Evolutionary conservation across 2,797 vertebrate genomes (phyloP).

Genomic region (Ataeniobius toweri): DNA sequence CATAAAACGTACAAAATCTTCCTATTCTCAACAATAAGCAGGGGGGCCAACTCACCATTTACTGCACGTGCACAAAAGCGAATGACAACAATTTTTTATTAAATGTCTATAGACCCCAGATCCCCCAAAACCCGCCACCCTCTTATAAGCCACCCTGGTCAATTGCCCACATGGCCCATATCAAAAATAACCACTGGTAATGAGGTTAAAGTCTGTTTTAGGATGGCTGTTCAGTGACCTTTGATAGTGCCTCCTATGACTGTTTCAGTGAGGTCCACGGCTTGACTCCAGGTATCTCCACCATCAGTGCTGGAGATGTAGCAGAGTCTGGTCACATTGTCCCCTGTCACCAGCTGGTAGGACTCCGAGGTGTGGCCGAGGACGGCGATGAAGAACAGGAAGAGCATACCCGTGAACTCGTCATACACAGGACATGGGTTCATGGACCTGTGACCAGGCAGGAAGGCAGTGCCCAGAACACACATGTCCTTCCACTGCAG

Average conservation of each 20-base stretch:
- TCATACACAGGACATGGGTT: conserved; percentile 95
- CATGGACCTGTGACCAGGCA: conserved; percentile 92
- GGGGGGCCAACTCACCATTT: no score
- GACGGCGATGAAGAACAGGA: conserved; percentile 95
- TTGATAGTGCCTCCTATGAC: conserved; percentile 87
- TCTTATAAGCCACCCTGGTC: neutral
- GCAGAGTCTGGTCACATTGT: conserved; percentile 91
- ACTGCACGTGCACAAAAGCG: neutral
- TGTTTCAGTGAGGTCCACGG: conserved; percentile 86
- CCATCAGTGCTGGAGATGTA: conserved; percentile 86
- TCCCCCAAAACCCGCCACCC: neutral
- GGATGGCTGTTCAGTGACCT: conserved; percentile 73
- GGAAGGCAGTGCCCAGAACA: conserved; percentile 82
- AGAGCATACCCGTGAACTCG: conserved; percentile 87
- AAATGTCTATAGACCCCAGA: neutral
- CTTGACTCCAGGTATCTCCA: conserved; percentile 87
- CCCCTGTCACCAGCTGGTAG: conserved; percentile 89
- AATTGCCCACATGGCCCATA: neutral
- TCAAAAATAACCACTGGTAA: neutral
- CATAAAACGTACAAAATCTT: no score
- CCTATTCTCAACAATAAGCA: no score
- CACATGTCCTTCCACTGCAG: conserved; percentile 89
- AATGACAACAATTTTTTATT: neutral
- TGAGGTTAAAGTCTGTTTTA: neutral
- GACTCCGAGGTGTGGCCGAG: conserved; percentile 88